Base-by-base conservation (phyloP, 2,888 invertebrate species). In the Syrista parreyssii region DNA sequence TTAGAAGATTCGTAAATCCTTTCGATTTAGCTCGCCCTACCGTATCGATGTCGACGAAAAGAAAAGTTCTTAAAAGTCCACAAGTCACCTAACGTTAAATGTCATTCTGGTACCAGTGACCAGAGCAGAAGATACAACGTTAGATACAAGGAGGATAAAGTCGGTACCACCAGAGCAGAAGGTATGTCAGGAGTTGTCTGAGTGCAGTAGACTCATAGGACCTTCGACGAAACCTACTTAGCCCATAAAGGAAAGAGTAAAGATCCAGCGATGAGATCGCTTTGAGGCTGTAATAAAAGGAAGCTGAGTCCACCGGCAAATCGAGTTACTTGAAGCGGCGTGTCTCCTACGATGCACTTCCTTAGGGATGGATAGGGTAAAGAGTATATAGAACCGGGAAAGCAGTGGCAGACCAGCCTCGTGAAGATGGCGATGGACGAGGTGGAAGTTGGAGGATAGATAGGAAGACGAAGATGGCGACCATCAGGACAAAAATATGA, bases 271-370 rank as follows among this genome's bases (percentile, higher is more conserved):
- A 86, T 85, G 85, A 85, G 83, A 88, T 88, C 86, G 84, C 88
- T 89, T 88, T 88, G 87, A 86, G 86, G 84, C 85, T 82, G 79
- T 86, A 86, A 87, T 87, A 88, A 88, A 87, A 84, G 84, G 80
- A 84, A 86, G 83, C 83, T 81, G 84, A 83, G 84, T 84, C 83
- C 77, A 82, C 82, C 80, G 81, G 81, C 87, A 86, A 89, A 89
- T 89, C 87, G 88, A 87, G 88, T 88, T 88, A 86, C 82, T 32
- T 30, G 71, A 34, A 71, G 32, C 71, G 30, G n/a, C 30, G 68
- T 68, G 75, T 76, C 73, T 74, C 73, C 36, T 36, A 32, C 33
- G 68, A 36, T 73, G 72, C 79, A 34, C 76, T 35, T 75, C 68
- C 12, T 34, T 68, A 32, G 71, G 32, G 68, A 36, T 4, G 68